Base-by-base conservation (phyloP, 2,113 vertebrate genomes). In the Ophthalmolycus amberensis region DNA sequence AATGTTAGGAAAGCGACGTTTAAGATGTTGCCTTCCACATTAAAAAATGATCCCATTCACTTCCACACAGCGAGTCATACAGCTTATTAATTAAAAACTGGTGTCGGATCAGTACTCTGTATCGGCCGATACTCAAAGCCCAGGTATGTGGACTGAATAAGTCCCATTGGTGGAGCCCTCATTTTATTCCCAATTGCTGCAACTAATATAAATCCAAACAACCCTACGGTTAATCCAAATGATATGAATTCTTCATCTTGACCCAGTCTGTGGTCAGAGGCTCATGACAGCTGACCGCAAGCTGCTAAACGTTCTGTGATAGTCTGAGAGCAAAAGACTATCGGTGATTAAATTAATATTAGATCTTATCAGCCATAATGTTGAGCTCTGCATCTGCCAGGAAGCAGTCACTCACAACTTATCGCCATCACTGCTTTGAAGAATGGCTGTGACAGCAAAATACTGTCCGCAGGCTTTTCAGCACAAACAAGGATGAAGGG, bases 381-480 rank as follows among this genome's bases (percentile, higher is more conserved):
- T 71, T 76, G 2, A 82, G 74, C 74, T 82, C 65, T 46, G 2
- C 14, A 25, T n/a, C 73, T 65, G 77, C 67, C 66, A 73, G 52
- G n/a, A 72, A 77, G 46, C 74, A 20, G 74, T 60, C 58, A 32
- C 58, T 58, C 66, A 2, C 69, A 67, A 44, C 75, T 78, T 67
- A 68, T 71, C 79, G 74, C 44, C 44, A 6, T 22, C 74, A 25
- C 48, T 0, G 2, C 63, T 72, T 15, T 68, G 52, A 83, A 44
- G 56, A 84, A 59, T 32, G 2, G 52, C 66, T 69, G 66, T 58
- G 73, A 83, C 69, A 83, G 50, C 67, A 59, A 56, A 40, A 5
- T 22, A 11, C 46, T 75, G 78, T 72, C 77, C 22, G 25, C 67
- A 29, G 71, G 70, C 77, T 65, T 73, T 66, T 81, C 50, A 70